Evolutionary conservation across 2,797 vertebrate species (phyloP).

Genomic region (Cercopithecus hamlyni): DNA sequence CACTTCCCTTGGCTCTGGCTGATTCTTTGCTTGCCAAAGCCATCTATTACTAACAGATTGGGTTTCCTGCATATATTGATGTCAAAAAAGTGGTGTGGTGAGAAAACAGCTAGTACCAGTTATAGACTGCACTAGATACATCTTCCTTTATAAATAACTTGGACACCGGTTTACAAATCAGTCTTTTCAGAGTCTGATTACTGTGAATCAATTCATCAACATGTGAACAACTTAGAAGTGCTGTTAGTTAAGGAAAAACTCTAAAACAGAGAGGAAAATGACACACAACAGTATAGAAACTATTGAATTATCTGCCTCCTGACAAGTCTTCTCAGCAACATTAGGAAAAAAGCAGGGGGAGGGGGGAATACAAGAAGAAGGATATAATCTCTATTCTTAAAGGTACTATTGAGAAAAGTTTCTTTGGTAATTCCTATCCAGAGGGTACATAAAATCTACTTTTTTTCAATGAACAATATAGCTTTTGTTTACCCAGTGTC

Average conservation of each 20-base stretch:
- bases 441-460: neutral
- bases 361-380: neutral
- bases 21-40: neutral
- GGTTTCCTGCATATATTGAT: conserved; percentile 32
- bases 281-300: neutral
- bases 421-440: neutral
- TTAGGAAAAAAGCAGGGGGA: no score
- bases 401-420: neutral
- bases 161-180: conserved; percentile 37
- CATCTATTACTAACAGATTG: conserved; percentile 58
- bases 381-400: neutral
- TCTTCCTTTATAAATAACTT: conserved; percentile 56
- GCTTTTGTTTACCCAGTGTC: neutral
- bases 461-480: neutral
- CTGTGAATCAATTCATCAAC: conserved; percentile 53
- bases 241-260: neutral
- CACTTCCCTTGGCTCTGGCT: conserved; percentile 11
- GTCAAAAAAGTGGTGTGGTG: conserved; percentile 6
- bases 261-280: neutral
- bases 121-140: conserved; percentile 14
- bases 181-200: conserved; percentile 44
- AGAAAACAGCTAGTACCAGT: conserved; percentile 29
- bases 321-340: neutral
- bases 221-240: neutral
- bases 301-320: neutral